A percentile compares a stretch with the other conserved stretches of the same genome.
Evolutionary conservation across 1,140 invertebrate genomes (phyloP).

Genomic region (Eulimnadia texana): DNA sequence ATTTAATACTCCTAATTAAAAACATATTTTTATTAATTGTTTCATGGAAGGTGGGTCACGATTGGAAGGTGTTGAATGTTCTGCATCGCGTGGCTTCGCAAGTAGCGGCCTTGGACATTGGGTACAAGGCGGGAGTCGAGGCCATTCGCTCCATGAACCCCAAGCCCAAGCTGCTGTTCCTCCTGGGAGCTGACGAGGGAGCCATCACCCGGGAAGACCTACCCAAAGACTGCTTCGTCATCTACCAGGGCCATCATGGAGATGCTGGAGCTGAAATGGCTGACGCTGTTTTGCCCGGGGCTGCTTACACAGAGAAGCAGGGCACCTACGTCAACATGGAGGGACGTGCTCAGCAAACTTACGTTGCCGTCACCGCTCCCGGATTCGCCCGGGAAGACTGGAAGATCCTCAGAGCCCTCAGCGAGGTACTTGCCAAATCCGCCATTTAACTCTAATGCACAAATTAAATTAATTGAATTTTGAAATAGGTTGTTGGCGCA

Average conservation of each 20-base stretch:
- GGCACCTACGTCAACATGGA: conserved; percentile 95
- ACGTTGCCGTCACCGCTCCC: conserved; percentile 79
- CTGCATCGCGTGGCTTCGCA: conserved; percentile 81
- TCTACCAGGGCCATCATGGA: conserved; percentile 96
- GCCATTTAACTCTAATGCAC: not conserved
- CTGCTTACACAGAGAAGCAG: conserved; percentile 97
- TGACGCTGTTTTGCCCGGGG: conserved; percentile 85
- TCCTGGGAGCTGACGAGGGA: conserved; percentile 84
- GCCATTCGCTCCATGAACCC: conserved; percentile 51
- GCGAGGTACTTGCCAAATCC: conserved; percentile 44
- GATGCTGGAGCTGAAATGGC: conserved; percentile 84
- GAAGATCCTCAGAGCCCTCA: conserved; percentile 89
- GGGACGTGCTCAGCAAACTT: conserved; percentile 87
- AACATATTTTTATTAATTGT: not conserved
- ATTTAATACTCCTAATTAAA: not conserved
- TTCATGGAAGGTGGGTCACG: conserved; percentile 17
- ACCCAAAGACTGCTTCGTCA: conserved; percentile 65
- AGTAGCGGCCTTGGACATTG: conserved; percentile 90
- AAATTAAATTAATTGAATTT: not conserved
- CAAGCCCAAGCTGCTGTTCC: conserved; percentile 69
- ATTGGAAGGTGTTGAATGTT: conserved; percentile 75
- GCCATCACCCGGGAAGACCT: conserved; percentile 61
- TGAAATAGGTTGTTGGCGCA: conserved; percentile 53
- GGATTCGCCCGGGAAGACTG: conserved; percentile 91
- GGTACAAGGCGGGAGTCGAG: conserved; percentile 68